Base-by-base conservation (phyloP, 2,888 invertebrate genomes). In the Papilio protenor region DNA sequence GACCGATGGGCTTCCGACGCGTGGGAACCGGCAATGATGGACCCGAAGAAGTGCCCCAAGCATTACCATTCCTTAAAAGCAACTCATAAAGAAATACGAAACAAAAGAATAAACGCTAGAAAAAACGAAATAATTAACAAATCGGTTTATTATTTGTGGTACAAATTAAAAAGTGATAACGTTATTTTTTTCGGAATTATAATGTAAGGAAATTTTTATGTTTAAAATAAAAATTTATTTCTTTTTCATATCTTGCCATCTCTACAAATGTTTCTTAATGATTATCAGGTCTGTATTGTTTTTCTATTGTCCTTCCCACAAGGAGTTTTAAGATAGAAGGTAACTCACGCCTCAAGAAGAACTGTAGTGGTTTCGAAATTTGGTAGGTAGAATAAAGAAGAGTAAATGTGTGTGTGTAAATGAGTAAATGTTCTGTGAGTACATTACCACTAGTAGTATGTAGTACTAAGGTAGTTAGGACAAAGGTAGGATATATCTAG, bases 1-100 rank as follows among this genome's bases (percentile, higher is more conserved):
- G 72, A 8, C 66, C 45, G 45, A 45, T 69, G 45, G 66, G 66
- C 40, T 69, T n/a, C 66, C 66, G 66, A 69, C 66, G 66, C 12
- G 45, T 45, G 2, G 66, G 66, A 45, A 69, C 66, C 45, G 66
- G 66, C n/a, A 69, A 12, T 40, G 45, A 45, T 45, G 40, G 40
- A 69, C 66, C 66, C 4, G 66, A 45, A 69, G 66, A 69, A 8
- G 12, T 69, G n/a, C 66, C 45, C 21, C 6, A 33, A 21, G 5
- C n/a, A 10, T 12, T 45, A 40, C n/a, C 64, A 11, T 33, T 45
- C n/a, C 21, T 21, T 12, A 69, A 45, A 21, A 69, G 66, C 18
- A 45, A 45, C 45, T 45, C 33, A 11, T 66, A 45, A 45, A 69
- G 45, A 69, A n/a, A n/a, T 14, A n/a, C 12, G 6, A 21, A 10